Percentiles rank a stretch among this genome's conserved stretches.
Conservation (phyloP, 2,888 invertebrate genomes). For the Andrena fulva region DNA sequence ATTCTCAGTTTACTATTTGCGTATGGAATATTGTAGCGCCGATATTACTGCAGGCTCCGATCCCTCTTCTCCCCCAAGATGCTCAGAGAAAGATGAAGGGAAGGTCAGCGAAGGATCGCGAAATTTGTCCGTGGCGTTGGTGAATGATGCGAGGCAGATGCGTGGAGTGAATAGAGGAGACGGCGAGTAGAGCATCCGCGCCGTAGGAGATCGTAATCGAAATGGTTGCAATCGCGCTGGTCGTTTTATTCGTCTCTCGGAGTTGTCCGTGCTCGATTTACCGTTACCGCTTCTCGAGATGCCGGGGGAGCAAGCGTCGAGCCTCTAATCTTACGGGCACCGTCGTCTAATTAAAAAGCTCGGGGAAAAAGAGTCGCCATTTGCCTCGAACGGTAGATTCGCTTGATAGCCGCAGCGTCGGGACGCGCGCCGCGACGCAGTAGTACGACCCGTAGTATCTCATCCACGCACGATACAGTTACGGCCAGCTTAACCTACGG, state of each 20-base stretch:
- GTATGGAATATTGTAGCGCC: too few relatives aligned
- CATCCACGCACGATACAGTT: constrained; percentile 56
- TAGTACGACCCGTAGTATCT: constrained; percentile 7
- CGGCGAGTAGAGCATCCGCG: constrained; percentile 11
- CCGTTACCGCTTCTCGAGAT: constrained; percentile 71
- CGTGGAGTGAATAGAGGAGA: not conserved
- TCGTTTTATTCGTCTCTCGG: constrained; percentile 45
- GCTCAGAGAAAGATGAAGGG: too few relatives aligned
- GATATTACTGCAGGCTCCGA: too few relatives aligned
- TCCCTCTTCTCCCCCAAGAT: too few relatives aligned
- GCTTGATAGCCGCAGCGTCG: constrained; percentile 28
- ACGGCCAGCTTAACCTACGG: constrained; percentile 9
- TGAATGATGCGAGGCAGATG: not conserved
- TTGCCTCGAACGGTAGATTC: constrained; percentile 52
- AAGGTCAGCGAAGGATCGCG: not conserved
- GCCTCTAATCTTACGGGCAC: constrained; percentile 64
- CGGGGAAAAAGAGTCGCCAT: constrained; percentile 37
- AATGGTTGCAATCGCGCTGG: constrained; percentile 39
- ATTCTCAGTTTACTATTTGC: too few relatives aligned
- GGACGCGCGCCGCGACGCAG: not conserved
- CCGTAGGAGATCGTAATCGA: constrained; percentile 50
- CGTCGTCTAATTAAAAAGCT: constrained; percentile 66
- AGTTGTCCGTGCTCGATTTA: constrained; percentile 74
- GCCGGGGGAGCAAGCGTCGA: constrained; percentile 14
- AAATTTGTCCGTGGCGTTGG: constrained; percentile 18